phyloP scores from a whole-genome alignment of 2,113 vertebrate genomes.

The Actinemys pallida region DNA sequence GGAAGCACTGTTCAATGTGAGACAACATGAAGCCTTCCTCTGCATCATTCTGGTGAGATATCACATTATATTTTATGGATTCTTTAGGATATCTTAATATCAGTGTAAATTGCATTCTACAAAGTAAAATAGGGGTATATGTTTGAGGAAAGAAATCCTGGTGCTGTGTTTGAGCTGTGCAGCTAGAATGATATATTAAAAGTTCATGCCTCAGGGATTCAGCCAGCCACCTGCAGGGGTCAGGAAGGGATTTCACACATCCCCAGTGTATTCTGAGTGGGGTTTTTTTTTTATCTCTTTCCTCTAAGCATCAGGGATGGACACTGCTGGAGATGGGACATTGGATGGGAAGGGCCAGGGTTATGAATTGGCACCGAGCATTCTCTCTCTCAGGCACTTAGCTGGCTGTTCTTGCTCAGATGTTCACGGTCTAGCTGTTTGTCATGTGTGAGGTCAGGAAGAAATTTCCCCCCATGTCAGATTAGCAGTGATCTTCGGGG shows the following conservation, averaged over 20 bases:
- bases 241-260: not conserved
- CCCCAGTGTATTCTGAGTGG: not conserved
- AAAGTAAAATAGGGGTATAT: not conserved
- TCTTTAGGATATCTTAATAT: not conserved
- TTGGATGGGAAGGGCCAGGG: not conserved
- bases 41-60: constrained; percentile 88
- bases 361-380: not conserved
- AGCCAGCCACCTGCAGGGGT: not conserved
- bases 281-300: not conserved
- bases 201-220: not conserved
- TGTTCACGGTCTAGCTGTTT: not conserved
- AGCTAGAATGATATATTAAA: not conserved
- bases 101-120: not conserved
- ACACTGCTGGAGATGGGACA: not conserved
- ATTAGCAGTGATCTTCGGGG: not conserved
- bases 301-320: not conserved
- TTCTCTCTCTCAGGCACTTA: not conserved
- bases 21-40: constrained; percentile 90
- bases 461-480: not conserved
- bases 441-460: not conserved
- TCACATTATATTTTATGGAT: not conserved
- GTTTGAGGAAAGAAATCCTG: not conserved
- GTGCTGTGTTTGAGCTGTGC: not conserved
- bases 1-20: constrained; percentile 88
- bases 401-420: not conserved